Evolutionary conservation across 2,797 vertebrate species (phyloP).

Genomic region (Melanotaenia pygmaea): DNA sequence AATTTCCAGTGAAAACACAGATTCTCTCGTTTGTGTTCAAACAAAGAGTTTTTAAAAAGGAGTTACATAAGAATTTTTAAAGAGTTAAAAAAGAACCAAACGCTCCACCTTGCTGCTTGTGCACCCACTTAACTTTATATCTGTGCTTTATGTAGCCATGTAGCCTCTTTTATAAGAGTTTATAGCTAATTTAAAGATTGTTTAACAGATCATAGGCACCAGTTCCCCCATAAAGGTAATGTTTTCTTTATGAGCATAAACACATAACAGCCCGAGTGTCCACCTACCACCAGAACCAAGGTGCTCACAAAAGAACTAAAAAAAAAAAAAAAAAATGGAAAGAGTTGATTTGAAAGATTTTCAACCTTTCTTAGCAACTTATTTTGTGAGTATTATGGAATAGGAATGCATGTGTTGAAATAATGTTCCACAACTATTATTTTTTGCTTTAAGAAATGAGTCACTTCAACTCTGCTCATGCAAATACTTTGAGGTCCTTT

Average conservation of each 20-base stretch:
- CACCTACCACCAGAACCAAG: background rate
- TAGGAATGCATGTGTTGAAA: conserved; percentile 12
- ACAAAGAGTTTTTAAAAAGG: no score
- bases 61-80: no score
- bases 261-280: background rate
- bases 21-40: conserved; percentile 9
- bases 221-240: background rate
- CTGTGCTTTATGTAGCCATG: background rate
- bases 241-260: background rate
- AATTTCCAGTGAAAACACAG: conserved; percentile 35
- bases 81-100: conserved; percentile 33
- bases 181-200: conserved; percentile 1
- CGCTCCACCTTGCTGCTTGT: background rate
- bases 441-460: background rate
- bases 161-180: conserved; percentile 4
- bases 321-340: background rate
- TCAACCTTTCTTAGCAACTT: background rate
- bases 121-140: background rate
- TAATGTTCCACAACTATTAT: background rate
- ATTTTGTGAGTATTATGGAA: conserved; percentile 5
- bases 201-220: background rate
- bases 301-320: background rate
- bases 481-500: background rate
- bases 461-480: conserved; percentile 1
- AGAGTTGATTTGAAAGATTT: background rate